Evolutionary conservation across 2,113 vertebrate species (phyloP).

Genomic region (Suncus etruscus): DNA sequence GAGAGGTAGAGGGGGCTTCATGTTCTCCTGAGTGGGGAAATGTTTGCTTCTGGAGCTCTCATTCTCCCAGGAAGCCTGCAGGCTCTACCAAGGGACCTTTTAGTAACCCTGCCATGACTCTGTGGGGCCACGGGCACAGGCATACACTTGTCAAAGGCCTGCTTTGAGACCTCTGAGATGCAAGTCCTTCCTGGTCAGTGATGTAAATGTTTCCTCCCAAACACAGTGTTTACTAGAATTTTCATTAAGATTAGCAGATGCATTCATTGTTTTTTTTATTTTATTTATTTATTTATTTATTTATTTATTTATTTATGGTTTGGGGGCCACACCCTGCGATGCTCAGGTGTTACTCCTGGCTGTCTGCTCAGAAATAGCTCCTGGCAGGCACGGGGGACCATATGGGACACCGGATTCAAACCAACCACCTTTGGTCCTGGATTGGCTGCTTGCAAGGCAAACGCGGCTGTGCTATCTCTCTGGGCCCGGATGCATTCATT

Average conservation of each 20-base stretch:
- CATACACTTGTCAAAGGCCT: neutral
- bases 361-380: too few species aligned
- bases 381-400: too few species aligned
- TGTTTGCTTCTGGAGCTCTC: neutral
- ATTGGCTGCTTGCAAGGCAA: too few species aligned
- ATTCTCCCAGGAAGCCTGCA: neutral
- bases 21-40: neutral
- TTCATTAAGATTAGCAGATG: neutral
- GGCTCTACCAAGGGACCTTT: neutral
- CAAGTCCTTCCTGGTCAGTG: neutral
- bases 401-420: too few species aligned
- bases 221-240: neutral
- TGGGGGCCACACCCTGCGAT: too few species aligned
- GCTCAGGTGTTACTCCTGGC: too few species aligned
- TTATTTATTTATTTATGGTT: too few species aligned
- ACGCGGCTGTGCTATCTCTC: too few species aligned
- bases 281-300: too few species aligned
- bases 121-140: neutral
- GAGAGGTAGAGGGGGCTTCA: neutral
- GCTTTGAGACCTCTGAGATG: neutral
- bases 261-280: slow-evolving; percentile 32
- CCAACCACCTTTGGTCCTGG: too few species aligned
- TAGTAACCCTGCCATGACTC: accelerated
- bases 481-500: neutral
- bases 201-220: neutral